A percentile compares a stretch with the other conserved stretches of the same genome.
phyloP scores from a whole-genome alignment of 2,888 invertebrate genomes.

The Entomobrya multifasciata region DNA sequence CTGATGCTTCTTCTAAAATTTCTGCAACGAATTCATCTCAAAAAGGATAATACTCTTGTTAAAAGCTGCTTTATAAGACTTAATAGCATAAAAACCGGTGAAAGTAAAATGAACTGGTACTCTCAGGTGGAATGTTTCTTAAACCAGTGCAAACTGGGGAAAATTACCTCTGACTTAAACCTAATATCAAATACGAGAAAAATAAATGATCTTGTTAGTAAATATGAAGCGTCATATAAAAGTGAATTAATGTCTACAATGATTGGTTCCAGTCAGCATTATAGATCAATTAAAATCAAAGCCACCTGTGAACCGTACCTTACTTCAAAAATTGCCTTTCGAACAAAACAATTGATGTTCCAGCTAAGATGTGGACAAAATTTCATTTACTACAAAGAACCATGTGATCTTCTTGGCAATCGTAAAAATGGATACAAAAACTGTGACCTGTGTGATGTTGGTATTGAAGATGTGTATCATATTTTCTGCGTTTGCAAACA shows the following conservation, averaged over 20 bases:
- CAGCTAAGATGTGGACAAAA: slow-evolving; percentile 17
- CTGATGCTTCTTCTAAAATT: background rate
- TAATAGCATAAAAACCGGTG: background rate
- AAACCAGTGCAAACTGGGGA: background rate
- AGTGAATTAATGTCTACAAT: background rate
- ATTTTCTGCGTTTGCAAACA: slow-evolving; percentile 12
- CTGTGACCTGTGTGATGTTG: slow-evolving; percentile 6
- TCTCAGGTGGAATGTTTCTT: background rate
- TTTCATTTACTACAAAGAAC: background rate
- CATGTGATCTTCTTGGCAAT: background rate
- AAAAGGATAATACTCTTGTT: background rate
- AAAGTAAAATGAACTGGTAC: background rate
- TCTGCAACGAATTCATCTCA: background rate
- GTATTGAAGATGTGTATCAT: slow-evolving; percentile 18
- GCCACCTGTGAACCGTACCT: background rate
- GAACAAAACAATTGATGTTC: background rate
- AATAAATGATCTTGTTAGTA: background rate
- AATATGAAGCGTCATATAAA: background rate
- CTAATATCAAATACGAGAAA: background rate
- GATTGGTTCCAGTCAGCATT: background rate
- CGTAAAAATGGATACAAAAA: background rate
- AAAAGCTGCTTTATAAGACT: background rate
- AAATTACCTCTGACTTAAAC: background rate
- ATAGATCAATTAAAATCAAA: background rate
- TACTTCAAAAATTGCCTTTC: background rate